phyloP scores from a whole-genome alignment of 2,113 vertebrate species.

The Pterocles orientalis region DNA sequence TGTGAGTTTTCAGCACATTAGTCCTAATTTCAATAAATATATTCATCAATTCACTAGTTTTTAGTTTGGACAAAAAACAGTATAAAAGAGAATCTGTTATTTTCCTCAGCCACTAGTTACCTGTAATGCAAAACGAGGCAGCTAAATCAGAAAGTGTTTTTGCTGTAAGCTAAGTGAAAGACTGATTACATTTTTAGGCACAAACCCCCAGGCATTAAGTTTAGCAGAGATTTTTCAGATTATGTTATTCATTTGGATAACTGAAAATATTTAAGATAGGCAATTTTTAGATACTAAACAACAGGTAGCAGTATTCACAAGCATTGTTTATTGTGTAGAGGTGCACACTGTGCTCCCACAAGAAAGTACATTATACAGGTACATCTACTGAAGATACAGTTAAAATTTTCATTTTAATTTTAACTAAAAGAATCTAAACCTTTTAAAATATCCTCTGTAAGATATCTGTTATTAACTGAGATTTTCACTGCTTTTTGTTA shows the following conservation, averaged over 20 bases:
- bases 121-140: not conserved
- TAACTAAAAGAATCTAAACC: not conserved
- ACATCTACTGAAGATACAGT: not conserved
- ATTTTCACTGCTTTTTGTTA: not conserved
- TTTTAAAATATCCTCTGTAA: not conserved
- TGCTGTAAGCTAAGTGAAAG: not conserved
- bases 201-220: rapidly evolving
- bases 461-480: not conserved
- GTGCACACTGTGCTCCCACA: not conserved
- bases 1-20: not conserved
- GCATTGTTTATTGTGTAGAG: not conserved
- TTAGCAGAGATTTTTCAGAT: not conserved
- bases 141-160: not conserved
- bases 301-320: not conserved
- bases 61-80: not conserved
- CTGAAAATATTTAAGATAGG: not conserved
- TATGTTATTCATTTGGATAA: not conserved
- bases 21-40: not conserved
- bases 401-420: not conserved
- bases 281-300: not conserved
- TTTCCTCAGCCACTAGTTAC: not conserved
- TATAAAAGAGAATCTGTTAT: not conserved
- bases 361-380: not conserved
- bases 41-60: not conserved
- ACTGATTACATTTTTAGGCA: not conserved